These are phyloP conservation scores for Apotomis capreana DNA, from an alignment of 2,888 invertebrate species.

Conservation along the genomic window DNA sequence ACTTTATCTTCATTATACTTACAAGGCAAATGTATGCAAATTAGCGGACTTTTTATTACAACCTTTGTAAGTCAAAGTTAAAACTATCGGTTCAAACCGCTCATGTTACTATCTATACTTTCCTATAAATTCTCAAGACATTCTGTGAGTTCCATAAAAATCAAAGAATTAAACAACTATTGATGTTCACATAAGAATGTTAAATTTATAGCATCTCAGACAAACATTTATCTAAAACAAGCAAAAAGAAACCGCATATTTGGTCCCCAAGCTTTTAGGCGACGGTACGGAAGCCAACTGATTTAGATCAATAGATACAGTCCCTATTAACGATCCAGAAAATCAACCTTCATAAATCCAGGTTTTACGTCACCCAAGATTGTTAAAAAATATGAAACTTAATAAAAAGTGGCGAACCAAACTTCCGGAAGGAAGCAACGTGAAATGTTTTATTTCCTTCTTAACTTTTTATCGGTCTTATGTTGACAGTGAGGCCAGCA, in stretches of 20 bases:
- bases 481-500: constrained; percentile 75
- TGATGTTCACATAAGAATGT: constrained; percentile 2
- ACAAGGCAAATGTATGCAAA: too few relatives aligned
- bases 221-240: not conserved
- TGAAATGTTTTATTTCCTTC: constrained; percentile 77
- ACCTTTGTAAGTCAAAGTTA: too few relatives aligned
- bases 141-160: too few relatives aligned
- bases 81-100: too few relatives aligned
- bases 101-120: too few relatives aligned
- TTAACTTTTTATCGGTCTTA: constrained; percentile 68
- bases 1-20: too few relatives aligned
- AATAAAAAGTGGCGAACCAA: constrained; percentile 60
- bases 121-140: too few relatives aligned
- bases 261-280: constrained; percentile 7
- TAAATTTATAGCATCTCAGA: not conserved
- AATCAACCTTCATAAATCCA: constrained; percentile 49
- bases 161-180: not conserved
- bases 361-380: constrained; percentile 45
- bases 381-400: constrained; percentile 42
- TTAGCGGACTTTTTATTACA: too few relatives aligned
- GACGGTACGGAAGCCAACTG: constrained; percentile 14
- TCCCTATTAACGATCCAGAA: constrained; percentile 38
- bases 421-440: constrained; percentile 70
- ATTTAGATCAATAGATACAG: constrained; percentile 29
- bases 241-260: constrained; percentile 15